Percentiles rank a stretch among this genome's conserved stretches.
phyloP scores from a whole-genome alignment of 2,797 vertebrate species.

The Simalia tracyae region DNA sequence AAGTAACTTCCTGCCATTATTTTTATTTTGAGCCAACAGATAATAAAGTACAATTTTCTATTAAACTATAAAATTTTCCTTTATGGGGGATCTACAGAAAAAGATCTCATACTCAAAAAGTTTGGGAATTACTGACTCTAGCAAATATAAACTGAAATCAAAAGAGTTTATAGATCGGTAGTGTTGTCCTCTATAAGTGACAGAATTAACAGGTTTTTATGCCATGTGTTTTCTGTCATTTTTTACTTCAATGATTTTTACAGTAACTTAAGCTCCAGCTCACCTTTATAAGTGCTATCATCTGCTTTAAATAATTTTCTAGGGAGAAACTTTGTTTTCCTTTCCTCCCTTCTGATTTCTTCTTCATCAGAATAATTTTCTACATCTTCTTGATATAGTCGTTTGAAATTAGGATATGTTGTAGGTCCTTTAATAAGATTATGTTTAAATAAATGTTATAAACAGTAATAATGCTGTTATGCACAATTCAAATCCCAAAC shows the following conservation, averaged over 20 bases:
- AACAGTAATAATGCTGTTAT: neutral
- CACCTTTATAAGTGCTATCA: constrained; percentile 63
- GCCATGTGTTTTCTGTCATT: neutral
- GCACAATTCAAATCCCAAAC: neutral
- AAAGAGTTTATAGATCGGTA: neutral
- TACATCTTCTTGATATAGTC: constrained; percentile 60
- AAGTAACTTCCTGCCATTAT: neutral
- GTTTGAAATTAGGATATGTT: constrained; percentile 67
- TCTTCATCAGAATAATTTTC: constrained; percentile 65
- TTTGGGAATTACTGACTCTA: neutral
- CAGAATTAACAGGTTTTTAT: neutral
- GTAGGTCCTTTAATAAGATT: constrained; percentile 57
- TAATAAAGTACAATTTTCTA: neutral
- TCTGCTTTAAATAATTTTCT: constrained; percentile 70
- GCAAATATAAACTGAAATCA: neutral
- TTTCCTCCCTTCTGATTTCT: constrained; percentile 50
- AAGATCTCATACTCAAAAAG: neutral
- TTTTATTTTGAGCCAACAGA: neutral
- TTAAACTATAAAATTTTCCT: neutral
- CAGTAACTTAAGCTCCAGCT: constrained; percentile 29
- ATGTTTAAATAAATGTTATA: constrained; percentile 11
- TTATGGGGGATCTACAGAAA: neutral
- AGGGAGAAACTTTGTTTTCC: constrained; percentile 66
- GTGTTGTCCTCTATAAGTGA: neutral
- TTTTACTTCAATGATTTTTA: neutral